Evolutionary conservation across 2,797 vertebrate genomes (phyloP).

Genomic region (Loriculus beryllinus): DNA sequence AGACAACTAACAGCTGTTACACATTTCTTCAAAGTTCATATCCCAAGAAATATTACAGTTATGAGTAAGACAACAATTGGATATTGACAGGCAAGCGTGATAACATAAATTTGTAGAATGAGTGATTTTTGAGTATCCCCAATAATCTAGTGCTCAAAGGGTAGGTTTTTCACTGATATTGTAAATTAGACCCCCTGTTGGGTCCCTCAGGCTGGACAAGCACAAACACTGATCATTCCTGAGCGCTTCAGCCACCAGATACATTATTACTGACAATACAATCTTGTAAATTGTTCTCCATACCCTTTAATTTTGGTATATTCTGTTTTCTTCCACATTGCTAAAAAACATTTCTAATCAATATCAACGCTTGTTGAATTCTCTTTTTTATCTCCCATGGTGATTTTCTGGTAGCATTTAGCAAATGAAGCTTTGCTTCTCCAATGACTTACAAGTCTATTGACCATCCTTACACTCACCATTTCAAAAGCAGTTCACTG

Average conservation of each 20-base stretch:
- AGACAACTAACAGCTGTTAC: not conserved
- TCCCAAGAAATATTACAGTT: not conserved
- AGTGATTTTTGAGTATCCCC: constrained; percentile 5
- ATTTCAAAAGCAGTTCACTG: not conserved
- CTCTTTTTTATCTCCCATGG: not conserved
- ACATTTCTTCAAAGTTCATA: not conserved
- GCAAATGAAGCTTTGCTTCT: not conserved
- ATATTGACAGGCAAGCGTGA: not conserved
- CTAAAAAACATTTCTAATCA: constrained; percentile 24
- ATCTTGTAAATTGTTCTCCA: not conserved
- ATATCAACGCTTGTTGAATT: not conserved
- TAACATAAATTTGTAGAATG: not conserved
- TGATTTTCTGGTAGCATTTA: not conserved
- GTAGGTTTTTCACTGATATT: not conserved
- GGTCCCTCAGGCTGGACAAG: not conserved
- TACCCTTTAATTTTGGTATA: constrained; percentile 20
- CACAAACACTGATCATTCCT: not conserved
- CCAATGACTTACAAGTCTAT: not conserved
- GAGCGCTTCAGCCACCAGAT: not conserved
- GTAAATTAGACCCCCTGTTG: constrained; percentile 1
- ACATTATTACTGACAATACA: not conserved
- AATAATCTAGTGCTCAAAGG: not conserved
- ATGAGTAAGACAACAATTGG: not conserved
- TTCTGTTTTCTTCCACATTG: not conserved
- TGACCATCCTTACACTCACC: not conserved